Percentiles rank a stretch among this genome's conserved stretches.
phyloP scores from a whole-genome alignment of 2,888 invertebrate genomes.

The Tipula unca region DNA sequence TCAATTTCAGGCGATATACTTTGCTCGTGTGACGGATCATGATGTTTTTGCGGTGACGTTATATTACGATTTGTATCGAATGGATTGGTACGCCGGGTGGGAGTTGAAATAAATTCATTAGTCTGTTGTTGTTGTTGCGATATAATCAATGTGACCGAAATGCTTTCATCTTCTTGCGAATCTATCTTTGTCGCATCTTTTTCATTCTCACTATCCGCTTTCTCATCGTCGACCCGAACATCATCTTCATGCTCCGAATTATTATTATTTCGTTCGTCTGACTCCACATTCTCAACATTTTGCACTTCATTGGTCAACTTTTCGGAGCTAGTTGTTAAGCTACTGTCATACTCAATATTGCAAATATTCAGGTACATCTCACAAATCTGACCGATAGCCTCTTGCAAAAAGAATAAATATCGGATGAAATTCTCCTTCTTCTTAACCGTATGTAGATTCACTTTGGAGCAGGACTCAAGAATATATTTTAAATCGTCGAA shows the following conservation, averaged over 20 bases:
- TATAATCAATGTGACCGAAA: constrained; percentile 37
- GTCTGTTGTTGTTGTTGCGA: constrained; percentile 38
- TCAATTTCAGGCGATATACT: constrained; percentile 65
- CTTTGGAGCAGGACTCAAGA: constrained; percentile 49
- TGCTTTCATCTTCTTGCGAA: constrained; percentile 34
- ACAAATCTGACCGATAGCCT: constrained; percentile 53
- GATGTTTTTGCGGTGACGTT: constrained; percentile 36
- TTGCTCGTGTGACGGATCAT: background rate
- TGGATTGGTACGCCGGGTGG: constrained; percentile 36
- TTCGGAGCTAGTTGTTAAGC: background rate
- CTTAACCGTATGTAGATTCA: constrained; percentile 45
- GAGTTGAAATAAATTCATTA: background rate
- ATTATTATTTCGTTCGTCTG: constrained; percentile 32
- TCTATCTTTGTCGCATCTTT: constrained; percentile 33
- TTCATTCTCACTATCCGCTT: constrained; percentile 20
- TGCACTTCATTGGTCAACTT: constrained; percentile 19
- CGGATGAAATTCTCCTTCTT: constrained; percentile 51
- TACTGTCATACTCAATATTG: constrained; percentile 33
- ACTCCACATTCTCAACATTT: constrained; percentile 25
- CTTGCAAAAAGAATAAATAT: constrained; percentile 52
- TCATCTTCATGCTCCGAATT: background rate
- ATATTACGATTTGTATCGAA: constrained; percentile 38
- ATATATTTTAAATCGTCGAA: constrained; percentile 54
- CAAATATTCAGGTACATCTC: constrained; percentile 47
- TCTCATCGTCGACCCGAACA: background rate